Base-by-base conservation (phyloP, 2,113 vertebrate genomes). In the Oryzias celebensis region DNA sequence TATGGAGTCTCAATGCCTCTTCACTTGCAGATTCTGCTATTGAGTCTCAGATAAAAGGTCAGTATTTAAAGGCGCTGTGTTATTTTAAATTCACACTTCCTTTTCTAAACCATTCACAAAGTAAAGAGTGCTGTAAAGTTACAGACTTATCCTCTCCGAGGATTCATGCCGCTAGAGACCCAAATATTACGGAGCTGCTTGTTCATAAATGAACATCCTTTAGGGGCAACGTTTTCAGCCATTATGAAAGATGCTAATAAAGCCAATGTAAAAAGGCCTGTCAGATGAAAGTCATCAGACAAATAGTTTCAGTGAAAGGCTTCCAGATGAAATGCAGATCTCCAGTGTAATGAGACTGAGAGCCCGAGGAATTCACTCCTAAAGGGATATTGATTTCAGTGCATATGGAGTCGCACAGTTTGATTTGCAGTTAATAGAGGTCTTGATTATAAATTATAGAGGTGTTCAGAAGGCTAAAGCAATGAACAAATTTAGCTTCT, bases 251-350 rank as follows among this genome's bases (percentile, higher is more conserved):
- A n/a, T 65, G 59, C 36, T 62, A 13, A 15, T 60, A 43, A 36
- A 36, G 42, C 44, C 24, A 22, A 22, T 61, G 58, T 16, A 57
- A 47, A 16, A 52, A 68, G 17, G 36, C 24, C 3, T 54, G 12
- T 24, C 42, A 48, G 41, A 36, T 22, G 28, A 53, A 47, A 62
- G 58, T 58, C 43, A 17, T 55, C 23, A 15, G 65, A 26, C 42
- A 55, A 65, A 58, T 52, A 46, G 48, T 56, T 58, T 57, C 57
- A 18, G 44, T 58, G 54, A 56, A 52, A 62, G 51, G 58, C 68
- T 62, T 67, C 55, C 49, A 66, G 48, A 80, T 71, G 46, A 67
- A 72, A 69, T 70, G 66, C 70, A 80, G 60, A 75, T 75, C 73
- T 64, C 69, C 54, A 56, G 36, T 62, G 52, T 73, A 73, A 78